phyloP scores from a whole-genome alignment of 2,888 invertebrate species.

The Microplitis manilae region DNA sequence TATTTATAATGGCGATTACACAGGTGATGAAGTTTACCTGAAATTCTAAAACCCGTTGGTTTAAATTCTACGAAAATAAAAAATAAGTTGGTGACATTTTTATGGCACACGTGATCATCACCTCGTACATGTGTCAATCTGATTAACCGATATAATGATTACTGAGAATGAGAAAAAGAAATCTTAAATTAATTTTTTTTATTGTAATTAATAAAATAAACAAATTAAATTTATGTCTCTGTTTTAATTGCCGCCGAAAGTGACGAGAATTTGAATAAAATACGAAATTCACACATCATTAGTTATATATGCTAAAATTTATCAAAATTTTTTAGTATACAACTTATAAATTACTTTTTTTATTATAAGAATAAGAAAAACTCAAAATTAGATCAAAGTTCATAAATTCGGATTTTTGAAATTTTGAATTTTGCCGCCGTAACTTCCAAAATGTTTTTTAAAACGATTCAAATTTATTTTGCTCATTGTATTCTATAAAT shows the following conservation, averaged over 20 bases:
- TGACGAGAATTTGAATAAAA: neutral
- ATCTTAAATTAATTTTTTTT: neutral
- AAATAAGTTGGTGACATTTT: neutral
- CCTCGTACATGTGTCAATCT: slow-evolving; percentile 1
- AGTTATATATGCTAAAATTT: neutral
- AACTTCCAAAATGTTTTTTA: too few relatives aligned
- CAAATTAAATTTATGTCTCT: neutral
- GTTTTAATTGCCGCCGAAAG: neutral
- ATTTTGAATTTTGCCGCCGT: too few relatives aligned
- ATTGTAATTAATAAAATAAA: neutral
- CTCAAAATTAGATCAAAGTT: too few relatives aligned
- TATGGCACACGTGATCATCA: neutral
- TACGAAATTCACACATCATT: neutral
- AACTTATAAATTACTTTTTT: too few relatives aligned
- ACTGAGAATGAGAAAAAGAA: neutral
- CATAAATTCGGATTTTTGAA: too few relatives aligned
- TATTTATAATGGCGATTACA: too few relatives aligned
- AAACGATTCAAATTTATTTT: too few relatives aligned
- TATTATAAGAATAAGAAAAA: too few relatives aligned
- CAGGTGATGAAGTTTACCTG: neutral
- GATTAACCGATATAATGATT: slow-evolving; percentile 1
- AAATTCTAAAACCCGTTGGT: neutral
- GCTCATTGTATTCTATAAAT: too few relatives aligned
- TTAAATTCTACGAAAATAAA: neutral
- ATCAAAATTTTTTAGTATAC: too few relatives aligned